phyloP scores from a whole-genome alignment of 2,888 invertebrate species.

The Mythimna impura region DNA sequence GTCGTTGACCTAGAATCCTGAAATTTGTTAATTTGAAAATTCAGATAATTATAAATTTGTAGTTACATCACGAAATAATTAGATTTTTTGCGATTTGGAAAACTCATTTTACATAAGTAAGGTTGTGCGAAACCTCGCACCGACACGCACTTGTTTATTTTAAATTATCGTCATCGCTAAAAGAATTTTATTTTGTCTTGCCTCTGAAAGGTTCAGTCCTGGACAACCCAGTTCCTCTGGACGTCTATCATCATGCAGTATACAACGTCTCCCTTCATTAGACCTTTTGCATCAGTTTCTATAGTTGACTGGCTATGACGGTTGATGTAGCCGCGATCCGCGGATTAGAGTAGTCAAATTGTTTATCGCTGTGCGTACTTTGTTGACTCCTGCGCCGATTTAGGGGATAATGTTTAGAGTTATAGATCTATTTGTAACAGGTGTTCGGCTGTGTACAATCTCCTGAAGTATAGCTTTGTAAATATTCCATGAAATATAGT shows the following conservation, averaged over 20 bases:
- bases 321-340: constrained; percentile 41
- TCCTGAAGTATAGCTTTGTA: background rate
- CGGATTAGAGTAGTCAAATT: constrained; percentile 47
- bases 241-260: background rate
- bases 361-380: constrained; percentile 35
- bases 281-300: constrained; percentile 18
- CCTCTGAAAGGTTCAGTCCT: background rate
- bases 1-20: no score
- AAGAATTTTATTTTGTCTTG: background rate
- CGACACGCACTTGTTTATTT: no score
- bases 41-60: no score
- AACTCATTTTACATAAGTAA: no score
- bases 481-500: background rate
- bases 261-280: background rate
- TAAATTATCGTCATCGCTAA: background rate
- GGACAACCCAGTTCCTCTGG: background rate
- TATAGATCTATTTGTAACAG: background rate
- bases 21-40: no score
- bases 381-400: constrained; percentile 38
- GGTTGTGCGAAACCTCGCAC: no score
- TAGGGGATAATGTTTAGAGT: constrained; percentile 6
- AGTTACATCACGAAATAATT: no score
- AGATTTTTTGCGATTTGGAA: no score
- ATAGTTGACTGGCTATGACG: constrained; percentile 14
- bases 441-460: background rate